Evolutionary conservation across 2,797 vertebrate genomes (phyloP), one percentile per base, ranked within the genome.

Genomic region (Sternarchorhynchus goeldii): DNA sequence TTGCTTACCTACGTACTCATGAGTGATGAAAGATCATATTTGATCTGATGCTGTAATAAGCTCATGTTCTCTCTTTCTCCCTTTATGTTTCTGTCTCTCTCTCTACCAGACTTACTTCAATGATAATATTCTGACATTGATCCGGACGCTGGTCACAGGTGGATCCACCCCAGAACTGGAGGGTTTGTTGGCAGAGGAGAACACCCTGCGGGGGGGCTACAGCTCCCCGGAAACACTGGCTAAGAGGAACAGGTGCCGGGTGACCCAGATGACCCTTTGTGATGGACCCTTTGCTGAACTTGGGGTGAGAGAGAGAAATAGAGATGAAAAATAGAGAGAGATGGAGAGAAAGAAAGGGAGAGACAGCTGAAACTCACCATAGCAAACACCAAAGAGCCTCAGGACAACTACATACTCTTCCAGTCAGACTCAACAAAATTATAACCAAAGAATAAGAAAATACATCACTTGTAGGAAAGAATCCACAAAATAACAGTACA

Each of bases 71-170:
- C 39, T 75, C 68, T 59, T 17, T 0, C 7, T 66, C 36, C 55
- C 41, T 39, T 31, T 76, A n/a, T n/a, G n/a, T 70, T 59, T 87
- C 87, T 73, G 88, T 88, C 84, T 86, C 80, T 89, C 83, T 90
- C 79, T 78, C 36, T 86, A 75, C 85, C 91, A 99, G 97, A 99
- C 97, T 78, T 99, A 99, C 93, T 99, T 99, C 94, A 99, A 99
- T 89, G 97, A 99, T 89, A 99, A 99, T 89, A 99, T 98, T 90
- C 96, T 99, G 90, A 99, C 97, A 76, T 91, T 99, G 90, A 99
- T 99, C 91, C 95, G 97, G 92, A 99, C 97, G 6, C 88, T 99
- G 93, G 97, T 99, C 90, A 99, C 97, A 18, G 97, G 97, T 83
- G 97, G 97, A 78, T 97, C 97, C 81, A 99, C 97, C 0, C 97